Conservation (phyloP, 1,140 invertebrate genomes). For the Drosophila tsacasi region DNA sequence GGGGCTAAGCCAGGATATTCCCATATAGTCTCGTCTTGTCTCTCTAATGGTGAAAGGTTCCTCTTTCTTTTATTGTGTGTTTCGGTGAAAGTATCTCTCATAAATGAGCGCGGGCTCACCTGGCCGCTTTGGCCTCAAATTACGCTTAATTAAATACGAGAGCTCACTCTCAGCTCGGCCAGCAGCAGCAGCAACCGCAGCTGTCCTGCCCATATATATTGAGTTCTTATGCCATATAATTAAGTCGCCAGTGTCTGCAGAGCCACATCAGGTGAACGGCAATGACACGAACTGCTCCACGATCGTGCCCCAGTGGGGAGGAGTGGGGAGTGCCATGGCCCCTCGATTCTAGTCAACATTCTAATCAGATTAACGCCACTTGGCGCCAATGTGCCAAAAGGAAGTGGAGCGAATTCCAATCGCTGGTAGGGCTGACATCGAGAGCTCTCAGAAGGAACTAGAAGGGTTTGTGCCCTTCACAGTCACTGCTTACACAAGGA, state of each 20-base stretch:
- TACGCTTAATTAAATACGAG: slow-evolving; percentile 75
- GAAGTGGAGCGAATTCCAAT: slow-evolving; percentile 42
- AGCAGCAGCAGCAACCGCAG: slow-evolving; percentile 15
- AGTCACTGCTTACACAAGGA: not conserved
- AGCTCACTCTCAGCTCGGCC: slow-evolving; percentile 30
- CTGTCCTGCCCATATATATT: slow-evolving; percentile 59
- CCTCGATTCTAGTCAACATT: slow-evolving; percentile 48
- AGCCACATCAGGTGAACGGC: slow-evolving; percentile 73
- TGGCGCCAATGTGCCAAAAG: slow-evolving; percentile 67
- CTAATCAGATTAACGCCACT: slow-evolving; percentile 80
- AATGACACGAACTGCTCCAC: slow-evolving; percentile 71
- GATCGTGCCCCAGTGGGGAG: slow-evolving; percentile 47
- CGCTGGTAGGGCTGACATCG: slow-evolving; percentile 14
- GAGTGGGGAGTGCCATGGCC: slow-evolving; percentile 9
- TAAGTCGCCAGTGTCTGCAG: slow-evolving; percentile 48
- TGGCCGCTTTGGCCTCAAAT: slow-evolving; percentile 56
- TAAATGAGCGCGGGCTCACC: slow-evolving; percentile 60
- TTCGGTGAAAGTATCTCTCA: slow-evolving; percentile 80
- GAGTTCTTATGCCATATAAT: slow-evolving; percentile 70
- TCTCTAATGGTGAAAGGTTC: slow-evolving; percentile 20
- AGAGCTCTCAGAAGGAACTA: too few species aligned
- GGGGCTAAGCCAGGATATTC: slow-evolving; percentile 22
- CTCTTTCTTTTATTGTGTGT: slow-evolving; percentile 56
- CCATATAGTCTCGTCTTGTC: slow-evolving; percentile 49
- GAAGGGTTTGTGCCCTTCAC: not conserved